Evolutionary conservation across 2,888 invertebrate genomes (phyloP), one percentile per base, ranked within the genome.

Genomic region (Teleiodes luculella): DNA sequence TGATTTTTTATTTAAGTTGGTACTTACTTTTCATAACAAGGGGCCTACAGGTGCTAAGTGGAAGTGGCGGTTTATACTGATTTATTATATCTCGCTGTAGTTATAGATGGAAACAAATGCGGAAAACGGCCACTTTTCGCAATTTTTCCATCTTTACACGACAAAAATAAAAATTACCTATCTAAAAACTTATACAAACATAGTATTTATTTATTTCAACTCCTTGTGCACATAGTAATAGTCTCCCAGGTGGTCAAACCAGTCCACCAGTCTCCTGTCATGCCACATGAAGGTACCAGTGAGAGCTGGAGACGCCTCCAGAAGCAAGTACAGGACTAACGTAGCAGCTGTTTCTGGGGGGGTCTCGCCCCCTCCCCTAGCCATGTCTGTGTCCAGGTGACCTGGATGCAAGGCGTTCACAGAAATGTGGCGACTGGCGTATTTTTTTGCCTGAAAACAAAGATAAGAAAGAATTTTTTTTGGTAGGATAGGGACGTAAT

Each of bases 211-310:
- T 11, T 33, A 6, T 20, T 6, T 2, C 3, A 3, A 41, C 37
- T 46, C 35, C 48, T 35, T 48, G 28, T 50, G 39, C 50, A 14
- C 16, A 16, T 50, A 50, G 11, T 50, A 37, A 30, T 50, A 37
- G 6, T 50, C 83, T 3, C 74, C 71, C 51, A 82, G 74, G 33
- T 72, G 63, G 52, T 89, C 83, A n/a, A 73, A 80, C 94, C 94
- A 95, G 70, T 93, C 92, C 0, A 92, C 83, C 24, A 93, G 71
- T 47, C 82, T 85, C 41, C 85, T 88, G 64, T 94, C 88, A 47
- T 75, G 65, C 94, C 94, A 94, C 68, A 95, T 84, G 65, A 91
- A 95, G 58, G 90, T 83, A 0, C 95, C 95, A 67, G 91, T 92
- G 18, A 94, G 83, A 52, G 90, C 83, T 0, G 86, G 80, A 0